phyloP scores from a whole-genome alignment of 2,888 invertebrate genomes.

The Latrodectus hesperus region DNA sequence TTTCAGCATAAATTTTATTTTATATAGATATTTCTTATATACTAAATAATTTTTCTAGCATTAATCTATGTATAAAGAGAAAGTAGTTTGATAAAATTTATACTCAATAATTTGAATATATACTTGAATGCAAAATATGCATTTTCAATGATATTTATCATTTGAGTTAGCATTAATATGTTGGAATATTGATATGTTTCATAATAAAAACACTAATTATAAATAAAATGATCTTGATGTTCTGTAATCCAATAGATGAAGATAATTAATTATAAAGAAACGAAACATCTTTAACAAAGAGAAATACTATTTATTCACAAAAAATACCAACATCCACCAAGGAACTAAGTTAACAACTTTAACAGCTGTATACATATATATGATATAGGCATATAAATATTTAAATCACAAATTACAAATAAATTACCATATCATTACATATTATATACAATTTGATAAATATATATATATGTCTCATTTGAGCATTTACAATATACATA shows the following conservation, averaged over 20 bases:
- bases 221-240: neutral
- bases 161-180: no score
- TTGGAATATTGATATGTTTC: no score
- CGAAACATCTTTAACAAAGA: neutral
- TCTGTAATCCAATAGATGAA: no score
- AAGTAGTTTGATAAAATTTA: no score
- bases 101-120: no score
- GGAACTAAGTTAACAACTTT: constrained; percentile 33
- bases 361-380: neutral
- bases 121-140: no score
- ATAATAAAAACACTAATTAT: neutral
- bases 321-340: constrained; percentile 26
- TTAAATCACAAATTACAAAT: neutral
- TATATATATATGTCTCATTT: neutral
- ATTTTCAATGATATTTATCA: no score
- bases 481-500: neutral
- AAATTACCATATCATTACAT: neutral
- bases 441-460: neutral
- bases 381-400: neutral
- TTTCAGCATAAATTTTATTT: no score
- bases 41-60: no score
- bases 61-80: no score
- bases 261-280: neutral
- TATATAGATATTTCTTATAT: no score
- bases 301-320: constrained; percentile 32